Percentiles rank a stretch among this genome's conserved stretches.
phyloP scores from a whole-genome alignment of 2,888 invertebrate genomes.

The Sarcophaga variegata region DNA sequence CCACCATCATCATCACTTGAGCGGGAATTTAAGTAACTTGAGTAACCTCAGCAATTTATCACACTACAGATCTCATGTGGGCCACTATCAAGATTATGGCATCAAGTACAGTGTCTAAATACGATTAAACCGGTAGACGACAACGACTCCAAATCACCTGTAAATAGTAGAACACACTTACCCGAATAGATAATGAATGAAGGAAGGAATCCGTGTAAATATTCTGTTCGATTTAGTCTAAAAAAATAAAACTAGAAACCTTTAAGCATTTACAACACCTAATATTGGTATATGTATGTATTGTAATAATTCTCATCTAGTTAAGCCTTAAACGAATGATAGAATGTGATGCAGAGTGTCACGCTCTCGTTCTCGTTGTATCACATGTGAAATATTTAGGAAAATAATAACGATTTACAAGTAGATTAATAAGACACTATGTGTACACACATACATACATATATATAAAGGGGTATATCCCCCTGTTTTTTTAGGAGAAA shows the following conservation, averaged over 20 bases:
- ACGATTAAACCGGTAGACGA: background rate
- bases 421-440: no score
- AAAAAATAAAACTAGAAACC: background rate
- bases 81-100: constrained; percentile 82
- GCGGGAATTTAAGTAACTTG: constrained; percentile 80
- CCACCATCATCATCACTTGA: constrained; percentile 79
- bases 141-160: background rate
- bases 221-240: constrained; percentile 21
- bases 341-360: background rate
- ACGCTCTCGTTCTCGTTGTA: background rate
- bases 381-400: background rate
- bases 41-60: constrained; percentile 81
- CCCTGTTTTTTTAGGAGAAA: no score
- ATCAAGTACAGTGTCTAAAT: constrained; percentile 81
- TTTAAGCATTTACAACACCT: constrained; percentile 41
- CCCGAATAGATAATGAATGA: constrained; percentile 13
- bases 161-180: constrained; percentile 19
- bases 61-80: constrained; percentile 81
- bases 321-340: constrained; percentile 19
- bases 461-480: no score
- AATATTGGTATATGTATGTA: no score
- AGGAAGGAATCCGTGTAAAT: constrained; percentile 29
- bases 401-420: background rate
- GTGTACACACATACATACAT: no score
- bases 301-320: constrained; percentile 25